Evolutionary conservation across 2,113 vertebrate species (phyloP).

Genomic region (Cavia porcellus): DNA sequence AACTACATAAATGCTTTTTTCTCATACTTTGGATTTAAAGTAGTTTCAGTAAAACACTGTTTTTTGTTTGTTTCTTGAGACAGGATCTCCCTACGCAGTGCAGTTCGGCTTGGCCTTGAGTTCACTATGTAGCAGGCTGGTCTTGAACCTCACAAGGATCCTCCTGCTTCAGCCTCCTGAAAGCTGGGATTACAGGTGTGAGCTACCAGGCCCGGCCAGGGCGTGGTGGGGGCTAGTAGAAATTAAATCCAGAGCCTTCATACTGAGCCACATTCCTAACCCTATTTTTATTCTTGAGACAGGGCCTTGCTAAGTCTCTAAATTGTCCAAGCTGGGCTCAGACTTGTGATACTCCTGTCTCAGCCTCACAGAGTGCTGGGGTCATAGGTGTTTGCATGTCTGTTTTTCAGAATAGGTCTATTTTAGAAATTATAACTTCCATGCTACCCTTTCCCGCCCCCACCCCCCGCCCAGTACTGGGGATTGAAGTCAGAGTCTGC

Average conservation of each 20-base stretch:
- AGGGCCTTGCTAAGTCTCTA: not conserved
- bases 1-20: constrained; percentile 31
- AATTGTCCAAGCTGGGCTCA: not conserved
- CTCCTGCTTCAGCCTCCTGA: too few species aligned
- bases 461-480: not conserved
- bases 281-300: not conserved
- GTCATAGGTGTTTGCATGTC: not conserved
- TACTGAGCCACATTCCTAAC: not conserved
- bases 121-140: too few species aligned
- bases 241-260: not conserved
- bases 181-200: too few species aligned
- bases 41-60: too few species aligned
- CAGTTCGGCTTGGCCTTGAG: too few species aligned
- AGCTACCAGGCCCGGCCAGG: too few species aligned
- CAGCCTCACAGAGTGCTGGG: not conserved
- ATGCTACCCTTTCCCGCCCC: not conserved
- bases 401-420: constrained; percentile 30
- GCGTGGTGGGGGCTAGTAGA: not conserved
- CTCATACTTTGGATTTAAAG: constrained; percentile 9
- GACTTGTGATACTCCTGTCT: not conserved
- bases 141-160: too few species aligned
- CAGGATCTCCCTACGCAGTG: too few species aligned
- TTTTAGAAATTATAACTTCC: constrained; percentile 42
- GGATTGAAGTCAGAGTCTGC: not conserved
- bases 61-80: too few species aligned